Base-by-base conservation (phyloP, 2,113 vertebrate genomes). In the Callochromis pleurospilus region DNA sequence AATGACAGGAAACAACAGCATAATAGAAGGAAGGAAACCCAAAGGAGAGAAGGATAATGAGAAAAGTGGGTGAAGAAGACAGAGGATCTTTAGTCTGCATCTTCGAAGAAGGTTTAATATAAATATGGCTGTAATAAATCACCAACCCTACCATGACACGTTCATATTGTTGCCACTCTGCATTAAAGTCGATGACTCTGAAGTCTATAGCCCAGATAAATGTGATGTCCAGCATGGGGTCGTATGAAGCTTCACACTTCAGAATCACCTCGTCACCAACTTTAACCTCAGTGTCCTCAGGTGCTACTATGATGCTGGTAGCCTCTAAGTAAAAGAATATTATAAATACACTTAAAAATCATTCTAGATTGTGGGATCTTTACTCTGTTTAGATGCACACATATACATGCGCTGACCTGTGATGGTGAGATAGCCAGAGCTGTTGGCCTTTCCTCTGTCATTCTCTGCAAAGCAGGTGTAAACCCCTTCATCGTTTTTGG, bases 381-480 rank as follows among this genome's bases (percentile, higher is more conserved):
- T 47, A 47, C 31, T 31, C 0, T 12, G 11, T 45, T 86, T 38
- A 26, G 53, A 33, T 7, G 88, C 17, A 53, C 5, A 62, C 3
- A 86, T 13, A 51, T 26, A 6, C 4, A 80, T 2, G 13, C 5
- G 31, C 84, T 21, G 58, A 99, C 99, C 98, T 95, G 97, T 99
- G 91, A 99, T 98, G 87, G 97, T 97, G 60, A 99, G 97, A 53
- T 95, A 96, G 62, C 98, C 97, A 1, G 98, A 98, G 92, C 97
- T 99, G 88, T 98, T 99, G 87, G 97, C 96, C 90, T 98, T 99
- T 51, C 99, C 99, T 90, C 96, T 95, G 83, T 99, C 97, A 83
- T 99, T 99, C 96, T 99, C 98, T 15, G 98, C 98, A 83, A 98
- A 98, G 91, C 99, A 99, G 0, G 96, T 99, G 80, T 99, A 99